These are phyloP conservation scores for Dendrolimus punctatus DNA, from an alignment of 1,140 invertebrate species.

Conservation along the genomic window DNA sequence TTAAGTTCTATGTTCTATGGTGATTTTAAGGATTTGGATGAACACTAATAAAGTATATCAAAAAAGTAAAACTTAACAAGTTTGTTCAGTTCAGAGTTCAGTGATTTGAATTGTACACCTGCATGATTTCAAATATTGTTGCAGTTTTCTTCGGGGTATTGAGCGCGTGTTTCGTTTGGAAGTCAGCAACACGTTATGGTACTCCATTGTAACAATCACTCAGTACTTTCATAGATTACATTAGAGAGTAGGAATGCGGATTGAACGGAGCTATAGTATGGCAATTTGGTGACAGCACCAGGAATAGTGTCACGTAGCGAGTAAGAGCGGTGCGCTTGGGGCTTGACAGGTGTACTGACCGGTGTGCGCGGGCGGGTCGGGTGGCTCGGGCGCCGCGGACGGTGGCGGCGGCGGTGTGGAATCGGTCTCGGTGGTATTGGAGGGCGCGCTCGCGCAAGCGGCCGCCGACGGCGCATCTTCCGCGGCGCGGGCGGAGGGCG, in stretches of 20 bases:
- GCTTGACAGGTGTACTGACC: conserved; percentile 38
- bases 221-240: too few species aligned
- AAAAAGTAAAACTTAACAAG: too few species aligned
- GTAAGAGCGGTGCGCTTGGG: conserved; percentile 3
- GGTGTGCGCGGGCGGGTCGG: conserved; percentile 37
- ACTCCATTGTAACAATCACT: too few species aligned
- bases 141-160: too few species aligned
- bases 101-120: too few species aligned
- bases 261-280: not conserved
- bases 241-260: not conserved
- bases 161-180: too few species aligned
- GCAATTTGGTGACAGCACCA: not conserved
- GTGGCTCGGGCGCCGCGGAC: conserved; percentile 24
- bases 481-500: conserved; percentile 47
- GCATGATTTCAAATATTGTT: too few species aligned
- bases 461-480: conserved; percentile 56
- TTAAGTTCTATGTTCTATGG: too few species aligned
- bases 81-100: too few species aligned
- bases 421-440: conserved; percentile 48
- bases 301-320: conserved; percentile 3
- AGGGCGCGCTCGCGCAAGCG: conserved; percentile 52
- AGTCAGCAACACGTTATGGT: too few species aligned
- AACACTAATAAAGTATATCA: too few species aligned
- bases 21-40: too few species aligned
- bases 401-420: conserved; percentile 24